Conservation (phyloP, 2,888 invertebrate genomes). For the Xylota sylvarum region DNA sequence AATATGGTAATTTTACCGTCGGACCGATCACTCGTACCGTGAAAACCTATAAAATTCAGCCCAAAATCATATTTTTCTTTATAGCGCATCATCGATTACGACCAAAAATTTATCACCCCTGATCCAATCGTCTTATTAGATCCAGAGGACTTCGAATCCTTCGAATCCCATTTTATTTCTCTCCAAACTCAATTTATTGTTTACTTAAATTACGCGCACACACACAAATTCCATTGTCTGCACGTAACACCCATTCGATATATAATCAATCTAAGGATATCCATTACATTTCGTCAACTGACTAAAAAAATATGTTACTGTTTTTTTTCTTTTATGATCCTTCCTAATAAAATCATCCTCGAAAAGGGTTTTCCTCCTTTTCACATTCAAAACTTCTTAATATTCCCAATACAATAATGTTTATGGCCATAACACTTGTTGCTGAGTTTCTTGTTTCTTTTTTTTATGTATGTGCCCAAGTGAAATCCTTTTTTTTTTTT, state of each 20-base stretch:
- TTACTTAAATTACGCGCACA: neutral
- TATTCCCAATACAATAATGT: constrained; percentile 8
- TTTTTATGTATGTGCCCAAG: neutral
- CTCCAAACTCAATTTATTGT: constrained; percentile 25
- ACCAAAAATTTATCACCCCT: constrained; percentile 16
- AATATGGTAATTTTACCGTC: neutral
- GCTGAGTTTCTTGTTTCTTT: constrained; percentile 6
- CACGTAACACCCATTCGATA: constrained; percentile 37
- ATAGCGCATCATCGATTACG: constrained; percentile 18
- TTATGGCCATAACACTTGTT: constrained; percentile 44
- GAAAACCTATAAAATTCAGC: constrained; percentile 5
- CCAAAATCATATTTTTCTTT: constrained; percentile 9
- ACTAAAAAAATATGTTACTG: constrained; percentile 7
- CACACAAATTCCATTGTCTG: constrained; percentile 24
- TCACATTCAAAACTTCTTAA: constrained; percentile 14
- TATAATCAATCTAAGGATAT: constrained; percentile 20
- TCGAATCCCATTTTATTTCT: constrained; percentile 16
- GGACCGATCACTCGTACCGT: neutral
- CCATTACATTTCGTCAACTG: neutral
- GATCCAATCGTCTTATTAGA: constrained; percentile 40
- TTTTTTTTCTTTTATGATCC: constrained; percentile 8
- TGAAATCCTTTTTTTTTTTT: constrained; percentile 16
- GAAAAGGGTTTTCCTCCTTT: neutral
- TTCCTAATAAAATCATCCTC: constrained; percentile 39
- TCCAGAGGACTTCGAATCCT: constrained; percentile 24